A percentile compares a stretch with the other conserved stretches of the same genome.
These are phyloP conservation scores for Scolanthus callimorphus DNA, from an alignment of 92 coral and sea anemone species.

Conservation along the genomic window DNA sequence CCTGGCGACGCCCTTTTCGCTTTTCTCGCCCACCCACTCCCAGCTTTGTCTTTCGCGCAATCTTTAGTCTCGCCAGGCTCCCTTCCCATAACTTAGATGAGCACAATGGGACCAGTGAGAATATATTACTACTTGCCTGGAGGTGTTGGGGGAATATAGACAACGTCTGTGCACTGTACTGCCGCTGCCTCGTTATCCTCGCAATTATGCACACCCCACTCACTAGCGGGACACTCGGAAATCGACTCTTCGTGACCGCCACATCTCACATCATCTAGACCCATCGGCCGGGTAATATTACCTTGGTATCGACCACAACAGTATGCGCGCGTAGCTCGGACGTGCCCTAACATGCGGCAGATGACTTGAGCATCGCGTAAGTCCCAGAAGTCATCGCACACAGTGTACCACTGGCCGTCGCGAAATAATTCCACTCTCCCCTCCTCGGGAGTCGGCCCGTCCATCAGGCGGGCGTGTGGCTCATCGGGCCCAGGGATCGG, in stretches of 20 bases:
- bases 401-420: slow-evolving; percentile 13
- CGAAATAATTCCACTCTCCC: slow-evolving; percentile 13
- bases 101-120: too few relatives aligned
- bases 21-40: too few relatives aligned
- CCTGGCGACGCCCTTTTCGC: too few relatives aligned
- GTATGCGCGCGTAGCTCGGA: neutral
- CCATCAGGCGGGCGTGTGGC: slow-evolving; percentile 7
- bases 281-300: neutral
- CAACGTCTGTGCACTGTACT: slow-evolving; percentile 47
- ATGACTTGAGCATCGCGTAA: slow-evolving; percentile 17
- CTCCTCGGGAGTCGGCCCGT: slow-evolving; percentile 9
- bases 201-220: slow-evolving; percentile 69
- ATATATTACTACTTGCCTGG: slow-evolving; percentile 17
- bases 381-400: slow-evolving; percentile 29
- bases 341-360: slow-evolving; percentile 16
- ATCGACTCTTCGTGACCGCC: slow-evolving; percentile 68
- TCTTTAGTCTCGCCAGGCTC: too few relatives aligned
- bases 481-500: slow-evolving; percentile 11
- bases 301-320: neutral
- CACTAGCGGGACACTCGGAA: slow-evolving; percentile 56
- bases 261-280: slow-evolving; percentile 65
- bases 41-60: too few relatives aligned
- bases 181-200: slow-evolving; percentile 61
- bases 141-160: neutral
- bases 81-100: too few relatives aligned